Evolutionary conservation across 2,888 invertebrate species (phyloP), one percentile per base, ranked within the genome.

Genomic region (Listrodromus nycthemerus): DNA sequence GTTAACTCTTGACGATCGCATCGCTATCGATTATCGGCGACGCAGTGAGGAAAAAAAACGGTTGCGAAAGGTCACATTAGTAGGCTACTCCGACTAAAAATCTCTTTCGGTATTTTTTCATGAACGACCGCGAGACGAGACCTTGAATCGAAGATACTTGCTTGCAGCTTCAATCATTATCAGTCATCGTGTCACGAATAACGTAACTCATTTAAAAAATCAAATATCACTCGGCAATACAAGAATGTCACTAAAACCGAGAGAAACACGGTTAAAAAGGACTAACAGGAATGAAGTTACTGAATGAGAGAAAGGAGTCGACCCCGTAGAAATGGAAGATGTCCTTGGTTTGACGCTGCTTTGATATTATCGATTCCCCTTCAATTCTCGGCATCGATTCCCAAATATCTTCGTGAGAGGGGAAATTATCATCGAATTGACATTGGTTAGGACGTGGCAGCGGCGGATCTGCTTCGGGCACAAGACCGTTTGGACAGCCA

Each of bases 401-500:
- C 30, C 37, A 8, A 37, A 37, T 37, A 8, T 37, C 37, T 5
- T 37, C 65, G 50, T 55, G 27, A 55, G 13, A 24, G 45, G 73
- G 10, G 73, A 70, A 75, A 80, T 71, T 63, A 66, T 78, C 80
- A 73, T 82, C 55, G 73, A 84, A 86, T 85, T 86, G 80, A 66
- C 77, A 85, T 85, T 84, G 86, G 85, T 76, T 80, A 89, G 90
- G 89, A 87, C 87, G 92, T 30, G 92, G 92, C 82, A 91, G 92
- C 89, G 92, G 92, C 30, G 92, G 95, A 87, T 92, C 93, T 45
- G 91, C 92, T 86, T 94, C 94, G 92, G 95, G 95, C 89, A 95
- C 95, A 89, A 95, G 96, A 93, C 96, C 96, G 85, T 96, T 96
- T 92, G 97, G 97, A 92, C 97, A 97, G 93, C 97, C 97, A 84